Evolutionary conservation across 2,888 invertebrate species (phyloP), one percentile per base, ranked within the genome.

Genomic region (Leptinotarsa tumamoca): DNA sequence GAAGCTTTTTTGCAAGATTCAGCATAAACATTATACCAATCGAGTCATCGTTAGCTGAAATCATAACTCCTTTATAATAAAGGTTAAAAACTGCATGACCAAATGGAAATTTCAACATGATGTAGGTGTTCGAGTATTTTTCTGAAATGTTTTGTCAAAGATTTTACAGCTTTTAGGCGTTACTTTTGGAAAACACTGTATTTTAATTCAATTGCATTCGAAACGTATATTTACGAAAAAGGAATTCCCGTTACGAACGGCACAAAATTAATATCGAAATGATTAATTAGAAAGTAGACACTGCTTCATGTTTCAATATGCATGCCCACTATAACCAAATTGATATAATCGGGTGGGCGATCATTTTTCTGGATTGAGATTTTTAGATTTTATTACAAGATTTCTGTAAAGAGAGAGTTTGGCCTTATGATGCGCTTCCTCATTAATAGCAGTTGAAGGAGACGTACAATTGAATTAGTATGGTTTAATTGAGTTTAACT

Each of bases 261-360:
- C n/a, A 43, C 10, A 17, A n/a, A 63, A 43, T 63, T 33, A 33
- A 43, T 17, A 63, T 17, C 10, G 63, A 33, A 21, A 33, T 63
- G 63, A 63, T 33, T 10, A 63, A 63, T 63, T 63, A 63, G 63
- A 63, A 63, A 63, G 63, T 63, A 63, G 63, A 63, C 33, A 63
- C 27, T 33, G 7, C 33, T 27, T 27, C 33, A 63, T 43, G 63
- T 63, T 33, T 33, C 33, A 33, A 63, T 63, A 13, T n/a, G 7
- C 33, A 63, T 33, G 43, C n/a, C n/a, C 43, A 14, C 33, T 18
- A n/a, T 33, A 43, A 33, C 63, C 33, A n/a, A 63, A 63, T 63
- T 27, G 33, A 43, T 63, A 63, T 4, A 63, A 33, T 63, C 17
- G n/a, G n/a, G 63, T 63, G n/a, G 63, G 63, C 15, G 63, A 33